Percentiles rank a stretch among this genome's conserved stretches.
Conservation (phyloP, 2,888 invertebrate genomes). For the Pristionchus arcanus region DNA sequence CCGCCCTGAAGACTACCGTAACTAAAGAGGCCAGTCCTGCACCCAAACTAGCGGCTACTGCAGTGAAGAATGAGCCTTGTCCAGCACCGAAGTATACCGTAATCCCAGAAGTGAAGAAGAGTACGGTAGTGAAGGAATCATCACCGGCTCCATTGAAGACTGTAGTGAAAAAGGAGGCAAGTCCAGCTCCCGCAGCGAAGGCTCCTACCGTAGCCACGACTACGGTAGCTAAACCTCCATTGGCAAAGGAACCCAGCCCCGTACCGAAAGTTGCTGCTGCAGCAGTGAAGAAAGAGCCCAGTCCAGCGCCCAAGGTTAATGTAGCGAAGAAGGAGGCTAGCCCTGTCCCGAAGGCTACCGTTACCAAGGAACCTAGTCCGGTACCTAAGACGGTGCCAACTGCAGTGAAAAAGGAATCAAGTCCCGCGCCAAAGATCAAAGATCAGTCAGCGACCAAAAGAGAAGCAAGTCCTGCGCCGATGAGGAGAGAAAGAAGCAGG, state of each 20-base stretch:
- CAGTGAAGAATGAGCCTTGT: constrained; percentile 21
- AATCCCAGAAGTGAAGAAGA: neutral
- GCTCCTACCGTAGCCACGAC: neutral
- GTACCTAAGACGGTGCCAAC: neutral
- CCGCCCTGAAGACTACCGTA: constrained; percentile 8
- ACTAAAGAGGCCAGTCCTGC: constrained; percentile 41
- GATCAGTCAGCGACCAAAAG: neutral
- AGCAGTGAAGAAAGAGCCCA: constrained; percentile 1
- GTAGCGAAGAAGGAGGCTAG: constrained; percentile 47
- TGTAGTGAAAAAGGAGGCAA: constrained; percentile 35
- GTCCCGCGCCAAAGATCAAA: constrained; percentile 29
- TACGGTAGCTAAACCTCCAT: neutral
- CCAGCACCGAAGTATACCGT: constrained; percentile 38
- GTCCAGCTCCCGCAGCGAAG: constrained; percentile 4
- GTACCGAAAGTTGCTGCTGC: neutral
- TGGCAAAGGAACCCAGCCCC: constrained; percentile 22
- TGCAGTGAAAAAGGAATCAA: constrained; percentile 39
- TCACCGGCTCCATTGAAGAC: constrained; percentile 16
- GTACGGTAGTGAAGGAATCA: neutral
- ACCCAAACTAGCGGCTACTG: constrained; percentile 31
- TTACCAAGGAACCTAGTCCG: neutral
- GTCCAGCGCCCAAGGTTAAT: constrained; percentile 14
- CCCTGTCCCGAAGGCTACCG: constrained; percentile 27
- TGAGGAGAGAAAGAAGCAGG: constrained; percentile 42
- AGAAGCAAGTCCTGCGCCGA: constrained; percentile 32